A percentile compares a stretch with the other conserved stretches of the same genome.
These are phyloP conservation scores for Stichopus horrens DNA, from an alignment of 53 echinoderm and acorn worm genomes.

Conservation along the genomic window DNA sequence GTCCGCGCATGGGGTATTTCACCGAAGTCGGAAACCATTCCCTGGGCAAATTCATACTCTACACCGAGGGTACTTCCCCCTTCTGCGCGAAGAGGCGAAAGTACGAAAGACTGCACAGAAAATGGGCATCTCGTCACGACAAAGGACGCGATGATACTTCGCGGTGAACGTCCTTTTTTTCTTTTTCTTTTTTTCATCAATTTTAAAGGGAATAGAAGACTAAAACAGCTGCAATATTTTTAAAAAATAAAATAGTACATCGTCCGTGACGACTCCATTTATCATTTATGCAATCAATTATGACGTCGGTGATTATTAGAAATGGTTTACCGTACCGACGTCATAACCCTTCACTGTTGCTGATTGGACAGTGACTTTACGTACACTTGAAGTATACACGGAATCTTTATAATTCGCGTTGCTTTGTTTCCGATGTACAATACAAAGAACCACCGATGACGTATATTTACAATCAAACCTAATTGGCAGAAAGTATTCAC, in stretches of 20 bases:
- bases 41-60: conserved; percentile 38
- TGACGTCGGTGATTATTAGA: no score
- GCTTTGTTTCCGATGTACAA: no score
- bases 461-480: no score
- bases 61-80: conserved; percentile 15
- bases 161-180: background rate
- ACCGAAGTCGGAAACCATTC: conserved; percentile 16
- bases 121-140: background rate
- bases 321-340: no score
- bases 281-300: no score
- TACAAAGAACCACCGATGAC: no score
- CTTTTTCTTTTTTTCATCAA: background rate
- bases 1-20: conserved; percentile 85
- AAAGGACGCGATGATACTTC: background rate
- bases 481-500: no score
- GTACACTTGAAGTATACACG: no score
- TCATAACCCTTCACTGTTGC: no score
- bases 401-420: no score
- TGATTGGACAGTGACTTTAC: no score
- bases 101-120: conserved; percentile 16
- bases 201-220: background rate
- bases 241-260: background rate
- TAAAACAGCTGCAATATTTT: background rate
- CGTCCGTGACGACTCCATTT: background rate
- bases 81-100: conserved; percentile 24